Base-by-base conservation (phyloP, 2,113 vertebrate genomes). In the Canis aureus region DNA sequence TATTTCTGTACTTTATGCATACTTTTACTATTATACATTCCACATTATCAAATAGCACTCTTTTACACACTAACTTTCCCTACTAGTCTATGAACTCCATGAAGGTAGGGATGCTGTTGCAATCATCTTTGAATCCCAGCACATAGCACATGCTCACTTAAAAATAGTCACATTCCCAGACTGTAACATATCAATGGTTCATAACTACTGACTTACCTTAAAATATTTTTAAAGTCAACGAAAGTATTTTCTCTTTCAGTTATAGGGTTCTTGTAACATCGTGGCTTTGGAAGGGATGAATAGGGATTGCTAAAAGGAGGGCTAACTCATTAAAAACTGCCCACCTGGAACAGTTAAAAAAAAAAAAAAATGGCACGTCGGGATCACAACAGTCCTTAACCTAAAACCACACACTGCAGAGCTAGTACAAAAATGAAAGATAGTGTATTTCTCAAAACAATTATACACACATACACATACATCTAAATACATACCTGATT, bases 401-500 rank as follows among this genome's bases (percentile, higher is more conserved):
- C 57, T 51, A 91, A 83, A 80, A 60, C 35, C 13, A 59, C 20
- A 84, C 16, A 87, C 23, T 86, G 8, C 27, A 96, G 5, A 51
- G 29, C 22, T 71, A 84, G 80, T 59, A 73, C 7, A 97, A 78
- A 97, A 85, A 59, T 62, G 27, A 81, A 84, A n/a, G 51, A 80
- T 53, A 17, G 53, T 11, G 82, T 91, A 59, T 71, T 96, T 93
- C 32, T 51, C 43, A 90, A 88, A 96, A 74, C 17, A 82, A 80
- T 64, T 81, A 64, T 57, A 94, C 25, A 80, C 5, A 89, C 9
- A 71, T 10, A 66, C 27, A 91, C 8, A 69, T 7, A 90, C 29
- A 84, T 43, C 80, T 74, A 78, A 73, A 90, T 32, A 32, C 71
- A 92, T 97, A 99, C 99, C 99, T 99, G 99, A 98, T 95, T 99